A percentile compares a stretch with the other conserved stretches of the same genome.
Conservation (phyloP, 1,140 invertebrate genomes). For the Drosophila orena region DNA sequence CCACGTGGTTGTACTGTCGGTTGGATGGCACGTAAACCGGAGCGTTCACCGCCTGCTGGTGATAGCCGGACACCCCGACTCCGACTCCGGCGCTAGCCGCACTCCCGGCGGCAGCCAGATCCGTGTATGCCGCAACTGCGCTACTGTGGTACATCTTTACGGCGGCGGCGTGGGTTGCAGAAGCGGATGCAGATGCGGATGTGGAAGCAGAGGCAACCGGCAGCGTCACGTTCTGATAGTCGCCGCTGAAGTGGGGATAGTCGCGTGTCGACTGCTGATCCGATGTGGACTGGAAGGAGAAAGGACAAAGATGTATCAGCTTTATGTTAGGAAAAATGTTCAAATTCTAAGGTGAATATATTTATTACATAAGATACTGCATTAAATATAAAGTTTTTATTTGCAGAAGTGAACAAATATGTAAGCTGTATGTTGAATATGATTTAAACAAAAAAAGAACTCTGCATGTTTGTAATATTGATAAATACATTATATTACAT, state of each 20-base stretch:
- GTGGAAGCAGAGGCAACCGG: conserved; percentile 47
- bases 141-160: conserved; percentile 84
- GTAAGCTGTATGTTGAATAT: no score
- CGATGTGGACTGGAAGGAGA: conserved; percentile 57
- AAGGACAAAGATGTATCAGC: neutral
- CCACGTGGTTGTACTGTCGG: conserved; percentile 84
- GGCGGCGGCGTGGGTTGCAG: conserved; percentile 46
- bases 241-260: conserved; percentile 64
- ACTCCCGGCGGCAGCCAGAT: conserved; percentile 80
- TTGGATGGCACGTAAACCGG: conserved; percentile 86
- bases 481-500: no score
- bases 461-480: no score
- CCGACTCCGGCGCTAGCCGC: conserved; percentile 67
- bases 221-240: conserved; percentile 60
- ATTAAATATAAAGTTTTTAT: no score
- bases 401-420: no score
- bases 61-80: conserved; percentile 75
- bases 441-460: no score
- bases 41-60: conserved; percentile 79
- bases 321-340: no score
- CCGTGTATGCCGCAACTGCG: conserved; percentile 74
- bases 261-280: conserved; percentile 68
- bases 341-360: no score
- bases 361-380: no score
- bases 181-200: conserved; percentile 42